Evolutionary conservation across 2,113 vertebrate genomes (phyloP).

Genomic region (Pyrgilauda ruficollis): DNA sequence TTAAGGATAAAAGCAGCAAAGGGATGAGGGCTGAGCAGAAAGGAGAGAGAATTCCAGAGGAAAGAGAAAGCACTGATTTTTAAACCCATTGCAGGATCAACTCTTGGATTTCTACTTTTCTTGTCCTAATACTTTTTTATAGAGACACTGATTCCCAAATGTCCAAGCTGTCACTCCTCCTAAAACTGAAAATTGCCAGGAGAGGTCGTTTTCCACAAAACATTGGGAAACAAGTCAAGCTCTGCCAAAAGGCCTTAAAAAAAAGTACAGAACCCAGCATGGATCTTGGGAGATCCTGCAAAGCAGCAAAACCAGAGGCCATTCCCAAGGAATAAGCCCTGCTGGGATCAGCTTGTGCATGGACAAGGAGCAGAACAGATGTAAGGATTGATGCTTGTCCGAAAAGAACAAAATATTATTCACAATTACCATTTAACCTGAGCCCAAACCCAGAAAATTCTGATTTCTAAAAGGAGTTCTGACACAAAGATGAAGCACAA

Average conservation of each 20-base stretch:
- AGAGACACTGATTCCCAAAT: background rate
- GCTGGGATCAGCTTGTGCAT: background rate
- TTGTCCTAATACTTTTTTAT: background rate
- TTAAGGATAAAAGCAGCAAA: background rate
- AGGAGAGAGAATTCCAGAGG: background rate
- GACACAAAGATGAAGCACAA: fast-evolving
- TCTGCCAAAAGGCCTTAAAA: background rate
- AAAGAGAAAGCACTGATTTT: background rate
- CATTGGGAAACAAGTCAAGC: background rate
- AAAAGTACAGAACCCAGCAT: background rate
- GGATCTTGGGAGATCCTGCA: background rate
- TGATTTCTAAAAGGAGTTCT: background rate
- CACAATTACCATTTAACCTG: background rate
- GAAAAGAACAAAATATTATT: background rate
- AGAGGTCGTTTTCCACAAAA: background rate
- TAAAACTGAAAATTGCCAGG: background rate
- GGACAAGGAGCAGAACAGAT: background rate
- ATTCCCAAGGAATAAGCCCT: background rate
- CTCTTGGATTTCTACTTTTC: background rate
- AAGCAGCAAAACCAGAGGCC: background rate
- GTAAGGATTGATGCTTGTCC: background rate
- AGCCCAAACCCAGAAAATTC: background rate
- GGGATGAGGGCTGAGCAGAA: background rate
- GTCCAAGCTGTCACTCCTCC: background rate
- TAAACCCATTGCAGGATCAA: background rate